Base-by-base conservation (phyloP, 2,113 vertebrate species). In the Rana temporaria region DNA sequence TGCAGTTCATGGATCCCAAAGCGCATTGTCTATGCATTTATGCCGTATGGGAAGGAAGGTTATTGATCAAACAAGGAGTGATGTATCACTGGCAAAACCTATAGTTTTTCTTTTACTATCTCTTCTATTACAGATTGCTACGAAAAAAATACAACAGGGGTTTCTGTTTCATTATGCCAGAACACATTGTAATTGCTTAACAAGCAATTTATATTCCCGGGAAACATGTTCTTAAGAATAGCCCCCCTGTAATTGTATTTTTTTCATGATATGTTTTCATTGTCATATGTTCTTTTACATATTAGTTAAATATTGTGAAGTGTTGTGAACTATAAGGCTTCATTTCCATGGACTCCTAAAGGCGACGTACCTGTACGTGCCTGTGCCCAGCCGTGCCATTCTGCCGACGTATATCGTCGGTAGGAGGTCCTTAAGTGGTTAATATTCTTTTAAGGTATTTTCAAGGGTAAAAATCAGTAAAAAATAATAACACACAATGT, bases 1-100 rank as follows among this genome's bases (percentile, higher is more conserved):
- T 55, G 18, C 42, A 78, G 42, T 30, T 63, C 74, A 77, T 64
- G 38, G 30, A n/a, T 76, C 14, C n/a, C 9, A 62, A 22, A 38
- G n/a, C 16, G 19, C 17, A 76, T 63, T 63, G 34, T 63, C 30
- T 63, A 63, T 63, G 59, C 32, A 62, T 48, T 62, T 62, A 76
- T 38, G 20, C 9, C 55, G 48, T 5, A 55, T 14, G 15, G 24
- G 16, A 53, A 62, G 32, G 19, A 4, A 53, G 30, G 32, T 42
- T 62, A 75, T 75, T 42, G 72, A 75, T 60, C 4, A 62, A 42
- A 62, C 56, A 38, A 62, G 32, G 8, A 57, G 32, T 6, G 20
- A 17, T 34, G 17, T 34, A 53, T 70, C 42, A 70, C 48, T 71
- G 48, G 24, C 69, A 71, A 4, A 14, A 42, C 19, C 32, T n/a